These are phyloP conservation scores for Osedax fenrisi DNA, from an alignment of 2,888 invertebrate species.

Conservation along the genomic window DNA sequence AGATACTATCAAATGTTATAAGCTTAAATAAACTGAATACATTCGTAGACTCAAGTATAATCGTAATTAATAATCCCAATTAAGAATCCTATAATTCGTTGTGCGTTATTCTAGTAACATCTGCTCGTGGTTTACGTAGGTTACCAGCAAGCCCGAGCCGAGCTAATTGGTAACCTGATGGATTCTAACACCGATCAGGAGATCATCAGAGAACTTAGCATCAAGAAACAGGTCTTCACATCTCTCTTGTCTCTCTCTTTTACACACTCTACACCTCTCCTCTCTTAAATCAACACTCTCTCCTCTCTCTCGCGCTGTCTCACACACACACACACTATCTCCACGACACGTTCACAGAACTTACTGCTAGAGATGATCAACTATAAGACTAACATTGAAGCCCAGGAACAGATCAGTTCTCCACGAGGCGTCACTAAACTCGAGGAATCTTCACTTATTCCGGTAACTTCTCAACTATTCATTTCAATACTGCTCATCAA, in stretches of 20 bases:
- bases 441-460: neutral
- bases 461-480: no score
- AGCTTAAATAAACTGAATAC: no score
- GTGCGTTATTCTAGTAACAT: no score
- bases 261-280: neutral
- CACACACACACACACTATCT: neutral
- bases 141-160: constrained; percentile 50
- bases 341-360: constrained; percentile 45
- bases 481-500: no score
- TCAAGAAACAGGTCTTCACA: constrained; percentile 60
- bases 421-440: neutral
- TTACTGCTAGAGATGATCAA: constrained; percentile 69
- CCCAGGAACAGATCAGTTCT: constrained; percentile 22
- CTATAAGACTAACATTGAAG: constrained; percentile 58
- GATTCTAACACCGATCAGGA: constrained; percentile 58
- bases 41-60: no score
- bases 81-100: no score
- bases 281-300: neutral
- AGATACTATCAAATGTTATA: no score
- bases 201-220: constrained; percentile 66
- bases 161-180: constrained; percentile 45
- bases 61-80: no score
- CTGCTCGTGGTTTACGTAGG: no score
- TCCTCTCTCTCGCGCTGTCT: neutral
- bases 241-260: neutral